Base-by-base conservation (phyloP, 2,888 invertebrate species). In the Diarsia mendica region DNA sequence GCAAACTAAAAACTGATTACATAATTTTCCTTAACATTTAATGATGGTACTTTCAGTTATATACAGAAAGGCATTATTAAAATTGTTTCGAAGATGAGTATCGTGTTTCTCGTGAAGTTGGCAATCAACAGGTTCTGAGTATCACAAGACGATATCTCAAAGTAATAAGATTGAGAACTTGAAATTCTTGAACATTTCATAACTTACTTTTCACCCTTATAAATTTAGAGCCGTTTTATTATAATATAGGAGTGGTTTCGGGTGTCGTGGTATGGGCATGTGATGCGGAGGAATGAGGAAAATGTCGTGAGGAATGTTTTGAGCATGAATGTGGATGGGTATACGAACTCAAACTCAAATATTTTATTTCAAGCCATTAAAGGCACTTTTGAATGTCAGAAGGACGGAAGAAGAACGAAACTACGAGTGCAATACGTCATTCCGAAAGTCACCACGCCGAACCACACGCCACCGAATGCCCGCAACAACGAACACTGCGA, bases 121-220 rank as follows among this genome's bases (percentile, higher is more conserved):
- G 23, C 66, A 63, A 72, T 78, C 61, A 78, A 78, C 65, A 78
- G 71, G 78, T 78, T 78, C 49, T 61, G 2, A 55, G 49, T 39
- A 67, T 49, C 39, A 49, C 33, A 63, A 78, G 33, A 15, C 10
- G 44, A 78, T 72, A 78, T 71, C 13, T 53, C 48, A 20, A 69
- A 58, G 55, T 75, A 58, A 72, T 33, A 44, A 20, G 11, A 6
- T 53, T 53, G 39, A 55, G 18, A 55, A 20, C 18, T 49, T 76
- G 39, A 15, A 53, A 61, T 49, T 71, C 48, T 68, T 51, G 20
- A 67, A 66, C 46, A 49, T 65, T 69, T 51, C 20, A 33, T 53
- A 33, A 28, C 6, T 73, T 63, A 48, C 33, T n/a, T 70, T 13
- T 1, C 8, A 8, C 48, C 18, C 15, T 28, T 39, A 20, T 75